Percentiles rank a stretch among this genome's conserved stretches.
These are phyloP conservation scores for Campoletis raptor DNA, from an alignment of 2,888 invertebrate species.

Conservation along the genomic window DNA sequence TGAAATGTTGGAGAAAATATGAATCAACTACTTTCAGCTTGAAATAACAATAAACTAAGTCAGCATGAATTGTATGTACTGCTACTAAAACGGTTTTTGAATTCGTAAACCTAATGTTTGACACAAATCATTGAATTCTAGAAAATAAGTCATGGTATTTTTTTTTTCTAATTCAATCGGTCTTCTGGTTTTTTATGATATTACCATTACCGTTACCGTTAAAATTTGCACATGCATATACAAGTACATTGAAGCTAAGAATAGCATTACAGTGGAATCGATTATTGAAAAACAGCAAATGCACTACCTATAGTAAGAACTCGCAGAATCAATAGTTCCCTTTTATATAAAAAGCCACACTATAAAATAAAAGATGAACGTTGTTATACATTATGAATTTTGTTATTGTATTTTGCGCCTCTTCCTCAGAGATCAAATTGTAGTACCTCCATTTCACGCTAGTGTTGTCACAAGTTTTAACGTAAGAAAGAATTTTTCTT, in stretches of 20 bases:
- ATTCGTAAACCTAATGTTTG: background rate
- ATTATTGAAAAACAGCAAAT: constrained; percentile 5
- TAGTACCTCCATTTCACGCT: no score
- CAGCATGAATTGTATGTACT: background rate
- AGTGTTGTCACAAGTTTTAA: no score
- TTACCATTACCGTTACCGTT: background rate
- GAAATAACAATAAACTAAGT: background rate
- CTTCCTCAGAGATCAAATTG: no score
- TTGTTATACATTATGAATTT: background rate
- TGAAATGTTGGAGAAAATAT: background rate
- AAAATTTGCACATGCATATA: background rate
- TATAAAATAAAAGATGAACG: background rate
- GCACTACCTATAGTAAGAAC: background rate
- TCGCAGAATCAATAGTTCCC: background rate
- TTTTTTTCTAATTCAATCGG: background rate
- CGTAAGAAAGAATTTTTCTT: no score
- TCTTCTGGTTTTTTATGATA: background rate
- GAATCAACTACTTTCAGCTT: background rate
- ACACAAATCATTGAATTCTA: background rate
- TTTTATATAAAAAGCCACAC: background rate
- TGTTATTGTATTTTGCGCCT: no score
- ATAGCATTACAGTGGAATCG: constrained; percentile 9
- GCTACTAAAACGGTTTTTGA: background rate
- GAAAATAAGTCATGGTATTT: background rate
- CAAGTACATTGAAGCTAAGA: background rate